Percentiles rank a stretch among this genome's conserved stretches.
phyloP scores from a whole-genome alignment of 2,113 vertebrate species.

The Junco hyemalis region DNA sequence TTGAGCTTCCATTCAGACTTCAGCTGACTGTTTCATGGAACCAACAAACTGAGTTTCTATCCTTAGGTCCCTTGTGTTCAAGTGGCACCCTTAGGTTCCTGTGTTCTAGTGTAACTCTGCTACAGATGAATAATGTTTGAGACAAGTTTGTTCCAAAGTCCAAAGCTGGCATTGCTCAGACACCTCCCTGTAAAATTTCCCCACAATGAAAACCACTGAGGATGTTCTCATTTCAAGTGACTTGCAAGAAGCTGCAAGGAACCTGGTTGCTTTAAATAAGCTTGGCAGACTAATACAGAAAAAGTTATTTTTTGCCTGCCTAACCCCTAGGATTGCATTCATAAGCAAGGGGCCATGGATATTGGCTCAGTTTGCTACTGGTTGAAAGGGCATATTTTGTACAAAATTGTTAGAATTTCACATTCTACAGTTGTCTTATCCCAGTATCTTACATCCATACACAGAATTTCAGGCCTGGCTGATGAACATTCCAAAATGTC shows the following conservation, averaged over 20 bases:
- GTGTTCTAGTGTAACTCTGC: neutral
- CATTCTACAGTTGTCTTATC: neutral
- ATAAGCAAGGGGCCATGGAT: neutral
- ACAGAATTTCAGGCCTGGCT: neutral
- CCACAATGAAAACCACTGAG: neutral
- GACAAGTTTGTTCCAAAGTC: neutral
- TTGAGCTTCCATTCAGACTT: neutral
- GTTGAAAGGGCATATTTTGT: neutral
- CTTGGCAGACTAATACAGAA: neutral
- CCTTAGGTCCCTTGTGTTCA: neutral
- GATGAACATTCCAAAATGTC: neutral
- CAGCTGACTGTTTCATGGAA: neutral
- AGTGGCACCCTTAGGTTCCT: neutral
- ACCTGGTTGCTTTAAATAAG: neutral
- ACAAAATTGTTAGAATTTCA: neutral
- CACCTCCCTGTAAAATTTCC: neutral
- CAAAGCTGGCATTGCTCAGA: neutral
- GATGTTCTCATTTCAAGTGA: neutral
- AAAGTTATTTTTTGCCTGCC: neutral
- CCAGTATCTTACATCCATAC: neutral
- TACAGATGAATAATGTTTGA: neutral
- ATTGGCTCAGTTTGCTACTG: neutral
- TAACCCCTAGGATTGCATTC: neutral
- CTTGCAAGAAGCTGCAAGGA: neutral
- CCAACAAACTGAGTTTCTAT: neutral